Evolutionary conservation across 2,888 invertebrate species (phyloP), one percentile per base, ranked within the genome.

Genomic region (Troides aeacus): DNA sequence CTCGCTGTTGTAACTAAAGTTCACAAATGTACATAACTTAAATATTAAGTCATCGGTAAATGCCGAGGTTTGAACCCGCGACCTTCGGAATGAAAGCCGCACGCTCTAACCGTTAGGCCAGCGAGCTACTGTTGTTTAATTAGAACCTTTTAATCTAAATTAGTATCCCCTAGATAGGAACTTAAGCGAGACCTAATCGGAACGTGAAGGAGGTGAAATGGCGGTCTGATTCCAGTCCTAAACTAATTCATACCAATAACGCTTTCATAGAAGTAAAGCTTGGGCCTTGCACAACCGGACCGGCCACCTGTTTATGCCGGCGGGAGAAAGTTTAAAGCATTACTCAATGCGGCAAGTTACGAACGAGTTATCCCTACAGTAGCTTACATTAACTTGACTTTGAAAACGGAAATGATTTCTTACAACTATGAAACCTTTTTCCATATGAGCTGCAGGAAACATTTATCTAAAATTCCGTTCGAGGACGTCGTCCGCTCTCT

Each of bases 291-390:
- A 56, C 46, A 61, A 70, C 66, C 60, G 42, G 66, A 58, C 62
- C 59, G 6, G 46, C 42, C 53, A 70, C 59, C 53, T 60, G 66
- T 56, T 56, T 39, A 59, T 46, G 66, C 59, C n/a, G 56, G 12
- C 46, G 39, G 61, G 70, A 57, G 66, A 70, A 70, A 70, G 70
- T 70, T 21, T 21, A 21, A 21, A 21, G 42, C 66, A 66, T 66
- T 63, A 46, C 57, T 36, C 66, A 30, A 24, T 50, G 63, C 39
- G 17, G 56, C 56, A 59, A 56, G 56, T 67, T 66, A 63, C 53
- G 56, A 60, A 63, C 70, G 56, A 60, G 66, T 66, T 70, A 56
- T 67, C n/a, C 39, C 66, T 60, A 63, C 63, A n/a, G 57, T 56
- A 46, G 39, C n/a, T 58, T 50, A 58, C 53, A 56, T 53, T 39